Evolutionary conservation across 2,888 invertebrate species (phyloP).

Genomic region (Conchocele bisecta): DNA sequence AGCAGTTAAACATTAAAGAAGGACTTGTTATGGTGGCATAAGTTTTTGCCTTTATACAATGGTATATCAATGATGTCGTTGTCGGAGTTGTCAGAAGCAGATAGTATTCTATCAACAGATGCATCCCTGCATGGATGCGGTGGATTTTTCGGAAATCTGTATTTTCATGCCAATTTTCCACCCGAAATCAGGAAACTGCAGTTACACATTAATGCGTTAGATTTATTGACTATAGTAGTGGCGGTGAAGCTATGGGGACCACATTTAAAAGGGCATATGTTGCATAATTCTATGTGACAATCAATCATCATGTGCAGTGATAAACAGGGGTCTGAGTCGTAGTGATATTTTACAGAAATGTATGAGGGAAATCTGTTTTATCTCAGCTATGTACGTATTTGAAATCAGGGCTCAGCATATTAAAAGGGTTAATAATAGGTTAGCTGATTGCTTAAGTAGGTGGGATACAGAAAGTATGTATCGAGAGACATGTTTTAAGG

Average conservation of each 20-base stretch:
- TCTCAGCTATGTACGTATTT: neutral
- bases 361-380: conserved; percentile 1
- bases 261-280: neutral
- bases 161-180: too few relatives aligned
- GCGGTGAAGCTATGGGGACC: neutral
- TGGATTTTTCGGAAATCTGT: too few relatives aligned
- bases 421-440: neutral
- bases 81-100: too few relatives aligned
- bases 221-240: neutral
- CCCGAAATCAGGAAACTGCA: neutral
- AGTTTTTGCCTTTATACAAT: too few relatives aligned
- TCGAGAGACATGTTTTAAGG: too few relatives aligned
- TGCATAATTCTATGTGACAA: neutral
- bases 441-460: too few relatives aligned
- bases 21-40: too few relatives aligned
- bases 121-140: too few relatives aligned
- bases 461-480: too few relatives aligned
- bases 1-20: too few relatives aligned
- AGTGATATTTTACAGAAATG: neutral
- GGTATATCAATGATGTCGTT: too few relatives aligned
- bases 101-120: too few relatives aligned
- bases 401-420: neutral
- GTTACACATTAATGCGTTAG: neutral
- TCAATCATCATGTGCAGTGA: neutral
- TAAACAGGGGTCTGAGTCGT: neutral